phyloP scores from a whole-genome alignment of 2,797 vertebrate genomes.

The Chaunax sp. region DNA sequence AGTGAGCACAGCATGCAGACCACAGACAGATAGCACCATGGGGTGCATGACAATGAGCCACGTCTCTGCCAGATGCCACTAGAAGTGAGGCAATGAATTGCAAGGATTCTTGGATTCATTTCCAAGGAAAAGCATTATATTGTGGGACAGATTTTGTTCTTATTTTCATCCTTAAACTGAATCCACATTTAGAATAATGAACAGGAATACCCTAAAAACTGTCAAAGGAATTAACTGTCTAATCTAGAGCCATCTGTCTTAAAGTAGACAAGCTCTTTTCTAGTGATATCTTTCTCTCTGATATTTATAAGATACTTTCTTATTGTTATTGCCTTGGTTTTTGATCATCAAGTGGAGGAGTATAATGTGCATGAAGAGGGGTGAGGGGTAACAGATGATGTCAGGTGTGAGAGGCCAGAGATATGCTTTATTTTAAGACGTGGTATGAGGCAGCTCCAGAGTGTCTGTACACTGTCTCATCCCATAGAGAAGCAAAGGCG shows the following conservation, averaged over 20 bases:
- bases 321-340: constrained; percentile 20
- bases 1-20: constrained; percentile 71
- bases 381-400: constrained; percentile 41
- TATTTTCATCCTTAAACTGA: constrained; percentile 1
- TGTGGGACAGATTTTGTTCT: constrained; percentile 10
- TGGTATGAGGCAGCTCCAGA: constrained; percentile 41
- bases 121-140: constrained; percentile 29
- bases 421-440: constrained; percentile 57
- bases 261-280: not conserved
- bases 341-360: constrained; percentile 9
- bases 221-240: constrained; percentile 11
- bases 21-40: constrained; percentile 67
- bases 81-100: constrained; percentile 57
- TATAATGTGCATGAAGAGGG: constrained; percentile 9
- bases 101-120: constrained; percentile 45
- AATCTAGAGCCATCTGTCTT: not conserved
- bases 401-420: constrained; percentile 45
- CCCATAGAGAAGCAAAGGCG: constrained; percentile 46
- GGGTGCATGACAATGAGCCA: constrained; percentile 79
- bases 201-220: constrained; percentile 7
- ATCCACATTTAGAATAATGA: constrained; percentile 30
- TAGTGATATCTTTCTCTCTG: constrained; percentile 3
- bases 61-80: constrained; percentile 69
- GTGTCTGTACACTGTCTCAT: constrained; percentile 44
- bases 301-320: constrained; percentile 13